Evolutionary conservation across 2,797 vertebrate species (phyloP).

Genomic region (Sternarchorhynchus goeldii): DNA sequence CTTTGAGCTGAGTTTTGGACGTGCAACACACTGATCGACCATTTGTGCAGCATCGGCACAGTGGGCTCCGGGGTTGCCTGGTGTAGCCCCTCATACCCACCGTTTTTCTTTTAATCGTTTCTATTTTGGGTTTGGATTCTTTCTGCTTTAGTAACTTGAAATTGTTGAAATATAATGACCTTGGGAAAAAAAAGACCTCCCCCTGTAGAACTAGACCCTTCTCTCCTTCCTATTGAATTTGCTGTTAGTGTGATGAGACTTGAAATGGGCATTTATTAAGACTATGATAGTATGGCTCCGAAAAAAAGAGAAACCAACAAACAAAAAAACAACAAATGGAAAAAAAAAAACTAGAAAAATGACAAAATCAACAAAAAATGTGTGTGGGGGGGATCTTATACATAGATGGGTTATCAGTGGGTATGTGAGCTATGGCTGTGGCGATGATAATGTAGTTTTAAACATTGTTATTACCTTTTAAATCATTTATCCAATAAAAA

Average conservation of each 20-base stretch:
- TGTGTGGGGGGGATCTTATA: constrained; percentile 66
- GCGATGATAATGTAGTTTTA: constrained; percentile 99
- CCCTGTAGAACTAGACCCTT: constrained; percentile 88
- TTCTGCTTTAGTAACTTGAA: constrained; percentile 85
- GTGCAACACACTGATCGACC: constrained; percentile 83
- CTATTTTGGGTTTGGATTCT: constrained; percentile 52
- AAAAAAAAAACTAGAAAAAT: constrained; percentile 56
- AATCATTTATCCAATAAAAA: constrained; percentile 99
- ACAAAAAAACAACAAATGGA: constrained; percentile 55
- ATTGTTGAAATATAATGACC: constrained; percentile 77
- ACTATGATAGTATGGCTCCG: constrained; percentile 80
- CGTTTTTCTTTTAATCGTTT: constrained; percentile 63
- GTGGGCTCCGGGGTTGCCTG: constrained; percentile 85
- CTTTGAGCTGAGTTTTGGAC: constrained; percentile 76
- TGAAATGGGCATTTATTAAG: constrained; percentile 91
- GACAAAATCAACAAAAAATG: constrained; percentile 61
- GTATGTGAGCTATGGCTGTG: constrained; percentile 97
- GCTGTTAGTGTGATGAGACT: constrained; percentile 96
- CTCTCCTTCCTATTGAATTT: constrained; percentile 87
- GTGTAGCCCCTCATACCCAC: constrained; percentile 83
- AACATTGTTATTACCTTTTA: constrained; percentile 99
- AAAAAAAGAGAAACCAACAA: constrained; percentile 68
- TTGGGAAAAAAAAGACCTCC: constrained; percentile 68
- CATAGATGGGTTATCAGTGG: constrained; percentile 88
- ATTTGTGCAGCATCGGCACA: constrained; percentile 82